Conservation (phyloP, 2,113 vertebrate genomes). For the Microtus richardsoni region DNA sequence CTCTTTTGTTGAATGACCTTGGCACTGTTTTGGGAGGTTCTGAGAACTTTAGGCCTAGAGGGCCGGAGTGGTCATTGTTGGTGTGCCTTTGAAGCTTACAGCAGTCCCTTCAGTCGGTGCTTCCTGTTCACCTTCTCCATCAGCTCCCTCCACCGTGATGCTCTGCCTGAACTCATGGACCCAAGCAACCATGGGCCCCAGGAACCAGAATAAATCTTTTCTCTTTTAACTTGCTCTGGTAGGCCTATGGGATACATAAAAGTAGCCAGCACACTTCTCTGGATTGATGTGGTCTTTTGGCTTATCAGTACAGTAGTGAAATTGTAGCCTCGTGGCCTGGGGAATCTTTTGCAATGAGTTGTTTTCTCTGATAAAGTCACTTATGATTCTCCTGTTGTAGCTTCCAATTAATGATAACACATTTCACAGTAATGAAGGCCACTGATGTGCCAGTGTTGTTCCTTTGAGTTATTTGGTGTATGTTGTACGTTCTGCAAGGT, state of each 20-base stretch:
- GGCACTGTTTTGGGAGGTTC: not conserved
- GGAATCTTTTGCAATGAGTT: not conserved
- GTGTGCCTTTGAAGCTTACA: not conserved
- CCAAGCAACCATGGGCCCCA: not conserved
- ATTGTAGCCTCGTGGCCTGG: not conserved
- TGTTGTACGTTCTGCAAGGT: not conserved
- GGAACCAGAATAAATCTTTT: not conserved
- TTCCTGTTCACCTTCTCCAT: not conserved
- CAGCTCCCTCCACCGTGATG: not conserved
- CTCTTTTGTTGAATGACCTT: not conserved
- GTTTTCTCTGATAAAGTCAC: not conserved
- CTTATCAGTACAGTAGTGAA: not conserved
- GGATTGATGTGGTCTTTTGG: not conserved
- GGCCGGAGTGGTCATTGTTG: not conserved
- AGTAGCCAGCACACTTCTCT: not conserved
- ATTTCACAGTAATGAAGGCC: not conserved
- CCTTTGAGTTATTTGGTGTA: not conserved
- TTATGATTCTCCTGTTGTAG: not conserved
- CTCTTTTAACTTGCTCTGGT: not conserved
- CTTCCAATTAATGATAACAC: not conserved
- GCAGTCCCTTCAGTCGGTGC: not conserved
- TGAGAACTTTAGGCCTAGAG: not conserved
- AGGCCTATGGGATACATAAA: not conserved
- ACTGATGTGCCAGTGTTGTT: not conserved
- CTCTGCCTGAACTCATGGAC: not conserved